A percentile compares a stretch with the other conserved stretches of the same genome.
Evolutionary conservation across 2,113 vertebrate genomes (phyloP).

Genomic region (Microcebus lehilahytsara): DNA sequence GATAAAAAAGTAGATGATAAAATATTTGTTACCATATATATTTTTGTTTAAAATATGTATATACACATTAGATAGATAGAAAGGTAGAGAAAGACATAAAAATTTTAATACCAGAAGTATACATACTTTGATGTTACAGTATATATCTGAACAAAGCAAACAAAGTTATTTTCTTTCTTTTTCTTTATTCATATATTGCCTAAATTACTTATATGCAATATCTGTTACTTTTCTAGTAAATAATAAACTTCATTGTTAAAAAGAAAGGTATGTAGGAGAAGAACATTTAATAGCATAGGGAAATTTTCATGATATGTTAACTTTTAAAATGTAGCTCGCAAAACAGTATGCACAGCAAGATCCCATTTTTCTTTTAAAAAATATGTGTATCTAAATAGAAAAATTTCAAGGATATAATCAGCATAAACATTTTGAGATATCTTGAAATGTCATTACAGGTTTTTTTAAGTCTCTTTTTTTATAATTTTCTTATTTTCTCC

Average conservation of each 20-base stretch:
- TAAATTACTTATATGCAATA: not conserved
- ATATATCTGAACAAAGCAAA: slow-evolving; percentile 13
- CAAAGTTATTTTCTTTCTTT: not conserved
- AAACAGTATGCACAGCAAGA: not conserved
- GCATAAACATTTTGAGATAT: not conserved
- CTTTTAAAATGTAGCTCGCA: not conserved
- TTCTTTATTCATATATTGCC: not conserved
- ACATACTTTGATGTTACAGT: not conserved
- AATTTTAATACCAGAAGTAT: not conserved
- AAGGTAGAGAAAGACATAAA: not conserved
- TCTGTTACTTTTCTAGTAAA: not conserved
- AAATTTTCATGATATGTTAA: not conserved
- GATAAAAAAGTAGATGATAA: not conserved
- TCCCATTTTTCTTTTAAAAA: slow-evolving; percentile 20
- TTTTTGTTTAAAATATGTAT: not conserved
- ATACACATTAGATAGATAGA: not conserved
- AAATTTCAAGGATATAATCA: not conserved
- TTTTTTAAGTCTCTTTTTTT: slow-evolving; percentile 19
- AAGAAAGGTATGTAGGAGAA: not conserved
- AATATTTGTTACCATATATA: not conserved
- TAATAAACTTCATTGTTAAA: not conserved
- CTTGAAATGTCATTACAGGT: not conserved
- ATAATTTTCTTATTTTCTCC: slow-evolving; percentile 46
- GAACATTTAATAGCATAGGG: not conserved
- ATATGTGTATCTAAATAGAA: not conserved